Base-by-base conservation (phyloP, 2,888 invertebrate genomes). In the Colletes collaris region DNA sequence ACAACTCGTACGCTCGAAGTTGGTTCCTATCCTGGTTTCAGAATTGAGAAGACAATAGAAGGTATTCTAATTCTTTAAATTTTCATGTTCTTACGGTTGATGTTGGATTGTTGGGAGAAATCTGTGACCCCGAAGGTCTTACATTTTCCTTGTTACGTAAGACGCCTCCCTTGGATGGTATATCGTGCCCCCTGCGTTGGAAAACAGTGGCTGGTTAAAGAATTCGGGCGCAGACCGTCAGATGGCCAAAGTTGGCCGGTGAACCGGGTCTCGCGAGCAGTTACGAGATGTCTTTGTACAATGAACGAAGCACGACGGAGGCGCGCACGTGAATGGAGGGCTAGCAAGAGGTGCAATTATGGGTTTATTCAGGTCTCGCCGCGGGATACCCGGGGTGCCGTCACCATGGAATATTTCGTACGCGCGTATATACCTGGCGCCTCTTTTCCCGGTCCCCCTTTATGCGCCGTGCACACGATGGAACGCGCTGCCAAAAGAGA, bases 301-400 rank as follows among this genome's bases (percentile, higher is more conserved):
- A 63, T 19, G 71, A 67, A 68, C 68, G 71, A 76, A 67, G 53
- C 67, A 55, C 62, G 86, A 80, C 74, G 76, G 72, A 72, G 83
- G 81, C 77, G 84, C 83, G 70, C 83, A 81, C 73, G 83, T 85
- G 84, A 85, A 85, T 86, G 84, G 77, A 75, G 83, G 75, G 83
- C 75, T 73, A 75, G 76, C 81, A 66, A 69, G 66, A 76, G 79
- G 84, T 75, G 85, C 87, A 88, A 88, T 88, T 88, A 88, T 82
- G 78, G 79, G 79, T 83, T 60, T 89, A 88, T 88, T 88, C 89
- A 88, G 79, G 68, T 74, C 75, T 86, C 86, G 69, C 86, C 73
- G 60, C 86, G 86, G 86, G 86, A 67, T 72, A 71, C 53, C 76
- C 81, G 71, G 82, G 78, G 82, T 82, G 80, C 74, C 74, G 74